phyloP scores from a whole-genome alignment of 2,113 vertebrate species.

The Scytalopus superciliaris region DNA sequence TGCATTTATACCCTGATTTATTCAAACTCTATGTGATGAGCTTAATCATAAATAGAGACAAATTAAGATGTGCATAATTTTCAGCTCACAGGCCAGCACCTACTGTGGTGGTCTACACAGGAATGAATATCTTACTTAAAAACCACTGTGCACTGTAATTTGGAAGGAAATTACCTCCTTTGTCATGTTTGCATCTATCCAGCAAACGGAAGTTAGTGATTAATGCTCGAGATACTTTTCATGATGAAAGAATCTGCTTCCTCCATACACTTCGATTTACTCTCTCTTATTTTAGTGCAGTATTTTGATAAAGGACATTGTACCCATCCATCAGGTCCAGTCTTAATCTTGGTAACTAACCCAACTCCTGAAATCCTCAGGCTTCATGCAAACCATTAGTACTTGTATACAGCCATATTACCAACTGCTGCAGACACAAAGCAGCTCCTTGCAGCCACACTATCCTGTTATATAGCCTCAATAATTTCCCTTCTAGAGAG shows the following conservation, averaged over 20 bases:
- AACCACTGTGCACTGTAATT: neutral
- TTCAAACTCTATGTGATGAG: neutral
- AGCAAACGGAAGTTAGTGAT: neutral
- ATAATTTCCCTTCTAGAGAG: neutral
- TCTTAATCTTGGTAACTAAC: neutral
- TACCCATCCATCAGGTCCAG: neutral
- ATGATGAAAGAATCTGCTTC: neutral
- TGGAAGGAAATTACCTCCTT: neutral
- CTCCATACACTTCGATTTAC: neutral
- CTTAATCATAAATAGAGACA: neutral
- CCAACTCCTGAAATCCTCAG: neutral
- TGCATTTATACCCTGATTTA: neutral
- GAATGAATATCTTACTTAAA: neutral
- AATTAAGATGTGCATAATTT: neutral
- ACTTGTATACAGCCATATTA: neutral
- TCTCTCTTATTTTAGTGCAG: neutral
- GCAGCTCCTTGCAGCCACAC: neutral
- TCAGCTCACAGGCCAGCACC: neutral
- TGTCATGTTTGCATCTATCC: neutral
- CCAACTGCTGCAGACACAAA: neutral
- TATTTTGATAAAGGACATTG: constrained; percentile 6
- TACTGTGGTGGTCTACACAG: neutral
- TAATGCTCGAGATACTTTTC: neutral
- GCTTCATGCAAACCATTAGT: neutral
- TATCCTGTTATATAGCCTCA: neutral